Evolutionary conservation across 2,113 vertebrate genomes (phyloP), one percentile per base, ranked within the genome.

Genomic region (Pyxicephalus adspersus): DNA sequence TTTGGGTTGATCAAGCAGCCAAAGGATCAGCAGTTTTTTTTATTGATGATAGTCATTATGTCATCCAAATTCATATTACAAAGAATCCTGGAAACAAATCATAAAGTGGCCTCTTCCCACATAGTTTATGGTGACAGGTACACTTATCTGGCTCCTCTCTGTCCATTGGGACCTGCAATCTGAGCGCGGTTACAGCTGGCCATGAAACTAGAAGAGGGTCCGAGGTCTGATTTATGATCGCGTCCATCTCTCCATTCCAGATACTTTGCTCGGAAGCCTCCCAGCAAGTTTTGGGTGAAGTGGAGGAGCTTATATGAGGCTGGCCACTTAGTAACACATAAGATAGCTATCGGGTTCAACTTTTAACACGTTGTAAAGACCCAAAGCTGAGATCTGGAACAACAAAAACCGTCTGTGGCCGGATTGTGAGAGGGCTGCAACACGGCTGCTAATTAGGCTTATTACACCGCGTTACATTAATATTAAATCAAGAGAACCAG

Each of bases 241-340:
- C 17, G 28, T 20, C 28, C 11, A 13, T 22, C 3, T 3, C 16
- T 4, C 52, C 13, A 8, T 38, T 19, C 8, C 15, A 45, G 72
- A 61, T 25, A 20, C 72, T 75, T 38, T 61, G 28, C 52, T 73
- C 29, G n/a, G 20, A 7, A 29, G 25, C 4, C 50, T 72, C 51
- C 3, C 68, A 23, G 68, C 29, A 61, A 29, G 72, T 31, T 45
- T 55, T 23, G 57, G 54, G n/a, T 38, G 55, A 75, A 75, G 57
- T 38, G 72, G 20, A 28, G n/a, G n/a, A 20, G 45, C 23, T 55
- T 72, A 72, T 5, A 68, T 22, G 38, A 17, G 64, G 13, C 64
- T 0, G 9, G 2, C 4, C 28, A 51, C n/a, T 16, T 31, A 23
- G 31, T 68, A 11, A 68, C 38, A 23, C 65, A 16, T 11, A 51